A percentile compares a stretch with the other conserved stretches of the same genome.
Evolutionary conservation across 2,113 vertebrate genomes (phyloP).

Genomic region (Cheilinus undulatus): DNA sequence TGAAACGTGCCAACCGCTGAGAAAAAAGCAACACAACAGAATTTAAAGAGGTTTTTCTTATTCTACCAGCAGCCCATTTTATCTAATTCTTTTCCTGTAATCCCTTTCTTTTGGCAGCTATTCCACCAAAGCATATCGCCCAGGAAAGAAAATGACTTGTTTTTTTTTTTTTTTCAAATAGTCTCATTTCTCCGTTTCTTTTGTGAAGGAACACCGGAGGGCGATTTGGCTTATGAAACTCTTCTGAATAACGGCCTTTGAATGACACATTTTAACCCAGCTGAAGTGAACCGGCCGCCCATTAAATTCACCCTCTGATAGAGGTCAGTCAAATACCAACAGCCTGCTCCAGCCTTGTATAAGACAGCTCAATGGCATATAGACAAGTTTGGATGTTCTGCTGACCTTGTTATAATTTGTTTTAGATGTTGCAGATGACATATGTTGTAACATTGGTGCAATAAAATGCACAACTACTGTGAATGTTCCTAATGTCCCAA

Average conservation of each 20-base stretch:
- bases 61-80: slow-evolving; percentile 8
- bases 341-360: not conserved
- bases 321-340: slow-evolving; percentile 1
- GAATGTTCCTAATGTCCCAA: not conserved
- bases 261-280: not conserved
- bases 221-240: slow-evolving; percentile 14
- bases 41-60: slow-evolving; percentile 9
- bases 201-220: slow-evolving; percentile 20
- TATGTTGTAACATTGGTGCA: no score
- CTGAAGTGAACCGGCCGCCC: slow-evolving; percentile 6
- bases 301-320: slow-evolving; percentile 16
- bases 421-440: no score
- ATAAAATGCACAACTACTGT: no score
- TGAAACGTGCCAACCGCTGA: slow-evolving; percentile 14
- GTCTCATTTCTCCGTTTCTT: not conserved
- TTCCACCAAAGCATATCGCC: slow-evolving; percentile 19
- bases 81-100: slow-evolving; percentile 29
- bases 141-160: slow-evolving; percentile 28
- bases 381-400: not conserved
- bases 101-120: slow-evolving; percentile 31
- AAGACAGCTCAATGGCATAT: not conserved
- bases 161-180: slow-evolving; percentile 28
- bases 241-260: slow-evolving; percentile 1
- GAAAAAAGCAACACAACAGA: slow-evolving; percentile 30
- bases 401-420: not conserved